Evolutionary conservation across 2,888 invertebrate species (phyloP).

Genomic region (Biston stratarius): DNA sequence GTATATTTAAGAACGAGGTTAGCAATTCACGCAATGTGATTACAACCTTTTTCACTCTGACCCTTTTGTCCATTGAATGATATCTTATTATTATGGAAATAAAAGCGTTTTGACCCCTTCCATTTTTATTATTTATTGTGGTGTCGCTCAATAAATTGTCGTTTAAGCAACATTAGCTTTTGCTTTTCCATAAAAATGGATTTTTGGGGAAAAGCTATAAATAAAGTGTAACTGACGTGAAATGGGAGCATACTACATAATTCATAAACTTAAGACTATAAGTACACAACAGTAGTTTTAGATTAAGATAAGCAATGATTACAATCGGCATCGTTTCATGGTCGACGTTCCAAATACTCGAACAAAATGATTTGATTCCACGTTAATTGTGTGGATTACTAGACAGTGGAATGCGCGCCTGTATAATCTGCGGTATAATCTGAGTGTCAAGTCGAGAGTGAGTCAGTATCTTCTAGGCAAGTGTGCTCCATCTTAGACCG

Average conservation of each 20-base stretch:
- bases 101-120: slow-evolving; percentile 75
- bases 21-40: background rate
- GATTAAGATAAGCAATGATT: no score
- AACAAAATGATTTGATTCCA: no score
- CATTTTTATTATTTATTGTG: slow-evolving; percentile 74
- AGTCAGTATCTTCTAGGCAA: no score
- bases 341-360: no score
- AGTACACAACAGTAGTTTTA: no score
- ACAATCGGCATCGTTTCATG: no score
- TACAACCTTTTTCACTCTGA: slow-evolving; percentile 35
- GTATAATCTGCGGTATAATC: no score
- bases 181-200: slow-evolving; percentile 51
- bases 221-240: slow-evolving; percentile 11
- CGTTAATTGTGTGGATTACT: no score
- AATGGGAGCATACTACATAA: background rate
- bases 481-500: no score
- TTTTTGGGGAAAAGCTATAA: slow-evolving; percentile 20
- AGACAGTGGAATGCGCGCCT: no score
- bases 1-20: background rate
- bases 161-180: slow-evolving; percentile 78
- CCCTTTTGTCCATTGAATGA: slow-evolving; percentile 73
- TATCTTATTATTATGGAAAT: slow-evolving; percentile 70
- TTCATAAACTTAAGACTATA: no score
- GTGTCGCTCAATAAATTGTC: slow-evolving; percentile 76
- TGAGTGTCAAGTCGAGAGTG: no score